These are phyloP conservation scores for Drymonia ruficornis DNA, from an alignment of 2,888 invertebrate species.

Conservation along the genomic window DNA sequence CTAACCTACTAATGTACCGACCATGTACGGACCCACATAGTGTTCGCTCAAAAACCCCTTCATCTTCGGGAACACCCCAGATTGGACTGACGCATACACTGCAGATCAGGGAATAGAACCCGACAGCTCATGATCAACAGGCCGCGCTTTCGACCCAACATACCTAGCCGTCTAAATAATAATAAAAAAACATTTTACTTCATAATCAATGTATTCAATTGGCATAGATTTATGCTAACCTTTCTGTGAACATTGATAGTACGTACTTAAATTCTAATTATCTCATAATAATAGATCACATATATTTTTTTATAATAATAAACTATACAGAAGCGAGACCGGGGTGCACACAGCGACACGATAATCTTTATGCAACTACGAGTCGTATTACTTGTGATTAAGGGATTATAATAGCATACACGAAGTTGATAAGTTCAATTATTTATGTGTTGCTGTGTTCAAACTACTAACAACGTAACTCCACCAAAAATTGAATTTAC, in stretches of 20 bases:
- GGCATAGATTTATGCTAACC: slow-evolving; percentile 49
- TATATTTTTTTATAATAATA: slow-evolving; percentile 47
- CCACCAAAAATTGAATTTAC: neutral
- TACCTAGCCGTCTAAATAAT: no score
- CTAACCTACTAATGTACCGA: no score
- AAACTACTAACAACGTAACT: no score
- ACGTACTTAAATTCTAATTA: slow-evolving; percentile 51
- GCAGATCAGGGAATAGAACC: no score
- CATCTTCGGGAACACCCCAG: no score
- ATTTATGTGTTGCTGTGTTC: slow-evolving; percentile 6
- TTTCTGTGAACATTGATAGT: slow-evolving; percentile 52
- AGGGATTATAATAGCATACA: neutral
- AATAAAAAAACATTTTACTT: slow-evolving; percentile 7
- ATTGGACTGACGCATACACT: no score
- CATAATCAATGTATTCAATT: slow-evolving; percentile 48
- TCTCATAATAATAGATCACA: slow-evolving; percentile 64
- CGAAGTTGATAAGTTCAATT: neutral
- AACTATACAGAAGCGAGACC: slow-evolving; percentile 51
- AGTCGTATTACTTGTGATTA: neutral
- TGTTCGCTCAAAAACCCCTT: no score
- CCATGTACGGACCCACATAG: no score
- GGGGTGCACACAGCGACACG: slow-evolving; percentile 21
- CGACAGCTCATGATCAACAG: no score
- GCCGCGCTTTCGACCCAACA: no score
- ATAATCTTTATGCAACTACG: slow-evolving; percentile 2